Percentiles rank a stretch among this genome's conserved stretches.
Conservation (phyloP, 1,140 invertebrate species). For the Cryptotermes secundus region DNA sequence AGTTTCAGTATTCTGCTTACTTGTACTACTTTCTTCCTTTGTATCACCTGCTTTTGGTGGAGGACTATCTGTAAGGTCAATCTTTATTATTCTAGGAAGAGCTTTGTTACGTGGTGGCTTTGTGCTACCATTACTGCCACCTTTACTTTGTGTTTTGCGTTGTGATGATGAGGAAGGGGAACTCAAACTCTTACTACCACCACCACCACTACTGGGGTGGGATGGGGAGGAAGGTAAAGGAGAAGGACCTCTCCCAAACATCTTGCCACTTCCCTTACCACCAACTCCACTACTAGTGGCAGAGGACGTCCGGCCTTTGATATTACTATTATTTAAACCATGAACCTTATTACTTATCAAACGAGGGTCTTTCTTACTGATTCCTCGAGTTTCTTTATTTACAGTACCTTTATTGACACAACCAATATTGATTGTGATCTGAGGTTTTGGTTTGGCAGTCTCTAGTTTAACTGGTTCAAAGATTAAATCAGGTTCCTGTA, state of each 20-base stretch:
- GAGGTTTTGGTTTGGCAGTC: slow-evolving; percentile 37
- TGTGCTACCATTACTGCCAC: background rate
- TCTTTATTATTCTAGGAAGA: background rate
- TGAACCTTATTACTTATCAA: slow-evolving; percentile 40
- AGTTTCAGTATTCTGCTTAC: slow-evolving; percentile 5
- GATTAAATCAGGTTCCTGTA: slow-evolving; percentile 21
- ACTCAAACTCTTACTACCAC: slow-evolving; percentile 4
- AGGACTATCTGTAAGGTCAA: slow-evolving; percentile 31
- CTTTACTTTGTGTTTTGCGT: slow-evolving; percentile 21
- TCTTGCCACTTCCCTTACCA: slow-evolving; percentile 2
- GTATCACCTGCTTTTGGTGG: slow-evolving; percentile 22
- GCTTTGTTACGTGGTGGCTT: slow-evolving; percentile 8
- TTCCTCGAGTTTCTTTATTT: slow-evolving; percentile 34
- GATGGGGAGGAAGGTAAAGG: slow-evolving; percentile 14
- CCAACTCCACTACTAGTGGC: background rate
- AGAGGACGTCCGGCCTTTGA: background rate
- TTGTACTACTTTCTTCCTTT: slow-evolving; percentile 4
- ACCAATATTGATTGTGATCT: slow-evolving; percentile 36
- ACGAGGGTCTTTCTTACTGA: slow-evolving; percentile 43
- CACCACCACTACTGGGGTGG: background rate
- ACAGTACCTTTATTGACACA: slow-evolving; percentile 29
- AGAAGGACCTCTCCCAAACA: slow-evolving; percentile 21
- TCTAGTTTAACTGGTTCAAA: slow-evolving; percentile 34
- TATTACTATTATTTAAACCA: slow-evolving; percentile 14
- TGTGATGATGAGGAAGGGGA: slow-evolving; percentile 22